Conservation (phyloP, 1,140 invertebrate genomes). For the Anastrepha ludens region DNA sequence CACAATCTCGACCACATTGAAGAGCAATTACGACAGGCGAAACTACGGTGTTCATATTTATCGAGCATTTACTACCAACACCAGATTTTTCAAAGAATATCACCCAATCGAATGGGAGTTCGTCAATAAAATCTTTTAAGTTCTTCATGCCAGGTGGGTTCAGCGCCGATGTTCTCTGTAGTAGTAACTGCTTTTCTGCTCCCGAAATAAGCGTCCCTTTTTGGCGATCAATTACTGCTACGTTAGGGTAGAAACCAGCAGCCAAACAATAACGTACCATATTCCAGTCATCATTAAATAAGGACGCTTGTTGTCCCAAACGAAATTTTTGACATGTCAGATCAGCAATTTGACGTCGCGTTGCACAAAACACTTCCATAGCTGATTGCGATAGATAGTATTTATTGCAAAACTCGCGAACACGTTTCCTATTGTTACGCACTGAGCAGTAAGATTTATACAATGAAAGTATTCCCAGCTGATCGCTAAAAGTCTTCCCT, state of each 20-base stretch:
- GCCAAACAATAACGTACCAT: constrained; percentile 92
- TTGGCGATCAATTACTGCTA: constrained; percentile 80
- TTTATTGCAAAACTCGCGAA: constrained; percentile 59
- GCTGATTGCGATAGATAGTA: constrained; percentile 60
- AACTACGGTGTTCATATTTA: constrained; percentile 85
- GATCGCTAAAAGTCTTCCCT: constrained; percentile 87
- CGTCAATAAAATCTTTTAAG: constrained; percentile 68
- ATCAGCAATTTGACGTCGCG: constrained; percentile 61
- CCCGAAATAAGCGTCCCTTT: constrained; percentile 75
- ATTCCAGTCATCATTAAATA: constrained; percentile 83
- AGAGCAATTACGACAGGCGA: constrained; percentile 86
- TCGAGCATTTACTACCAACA: constrained; percentile 79
- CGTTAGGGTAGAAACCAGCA: constrained; percentile 91
- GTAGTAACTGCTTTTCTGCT: constrained; percentile 83
- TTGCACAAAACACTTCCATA: constrained; percentile 65
- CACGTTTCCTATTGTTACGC: constrained; percentile 2
- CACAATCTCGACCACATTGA: constrained; percentile 78
- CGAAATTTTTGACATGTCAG: constrained; percentile 60
- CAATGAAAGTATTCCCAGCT: constrained; percentile 85
- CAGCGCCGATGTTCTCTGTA: constrained; percentile 85
- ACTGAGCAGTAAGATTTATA: constrained; percentile 60
- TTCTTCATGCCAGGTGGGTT: constrained; percentile 70
- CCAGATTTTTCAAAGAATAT: constrained; percentile 89
- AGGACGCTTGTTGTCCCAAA: not conserved
- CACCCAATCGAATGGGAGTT: constrained; percentile 86